A percentile compares a stretch with the other conserved stretches of the same genome.
These are phyloP conservation scores for Helicolenus hilgendorfi DNA, from an alignment of 2,797 vertebrate species.

Conservation along the genomic window DNA sequence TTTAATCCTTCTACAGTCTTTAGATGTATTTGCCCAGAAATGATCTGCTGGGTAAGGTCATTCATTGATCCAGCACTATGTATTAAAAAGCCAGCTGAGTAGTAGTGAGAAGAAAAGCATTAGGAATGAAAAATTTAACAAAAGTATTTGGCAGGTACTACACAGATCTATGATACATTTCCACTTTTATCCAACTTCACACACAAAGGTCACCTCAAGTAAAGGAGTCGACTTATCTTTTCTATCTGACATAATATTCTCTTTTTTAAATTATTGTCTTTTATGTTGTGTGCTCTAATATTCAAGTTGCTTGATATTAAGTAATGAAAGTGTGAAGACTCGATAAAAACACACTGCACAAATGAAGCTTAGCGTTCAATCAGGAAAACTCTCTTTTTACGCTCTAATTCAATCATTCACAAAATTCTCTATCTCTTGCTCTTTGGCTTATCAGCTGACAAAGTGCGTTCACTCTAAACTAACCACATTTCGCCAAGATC, in stretches of 20 bases:
- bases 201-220: not conserved
- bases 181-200: not conserved
- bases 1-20: slow-evolving; percentile 22
- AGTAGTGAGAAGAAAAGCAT: slow-evolving; percentile 7
- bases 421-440: not conserved
- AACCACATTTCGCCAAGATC: not conserved
- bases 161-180: slow-evolving; percentile 5
- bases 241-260: not conserved
- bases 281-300: not conserved
- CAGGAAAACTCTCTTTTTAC: not conserved
- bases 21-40: slow-evolving; percentile 6
- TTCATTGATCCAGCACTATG: slow-evolving; percentile 25
- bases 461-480: not conserved
- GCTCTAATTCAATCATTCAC: not conserved
- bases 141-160: not conserved
- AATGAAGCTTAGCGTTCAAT: not conserved
- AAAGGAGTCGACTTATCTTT: not conserved
- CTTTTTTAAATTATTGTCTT: not conserved
- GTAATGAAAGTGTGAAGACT: not conserved
- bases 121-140: slow-evolving; percentile 4
- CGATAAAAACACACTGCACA: not conserved
- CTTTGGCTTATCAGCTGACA: not conserved
- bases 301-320: not conserved
- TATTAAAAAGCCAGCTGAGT: slow-evolving; percentile 18
- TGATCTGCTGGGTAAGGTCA: slow-evolving; percentile 44